Evolutionary conservation across 1,140 invertebrate genomes (phyloP).

Genomic region (Calliphora vicina): DNA sequence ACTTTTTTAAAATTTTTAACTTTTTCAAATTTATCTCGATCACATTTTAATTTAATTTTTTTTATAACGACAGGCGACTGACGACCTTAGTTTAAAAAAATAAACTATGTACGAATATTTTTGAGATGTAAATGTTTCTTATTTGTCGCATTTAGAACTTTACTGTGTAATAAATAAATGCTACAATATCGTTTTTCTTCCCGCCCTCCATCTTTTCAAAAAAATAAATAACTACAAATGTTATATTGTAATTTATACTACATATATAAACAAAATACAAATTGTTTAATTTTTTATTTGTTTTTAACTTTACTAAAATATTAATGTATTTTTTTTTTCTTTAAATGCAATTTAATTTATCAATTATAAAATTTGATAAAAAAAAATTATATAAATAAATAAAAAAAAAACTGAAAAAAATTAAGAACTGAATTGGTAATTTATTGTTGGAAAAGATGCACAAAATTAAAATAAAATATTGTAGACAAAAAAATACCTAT

Average conservation of each 20-base stretch:
- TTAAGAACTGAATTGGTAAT: background rate
- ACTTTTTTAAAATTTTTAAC: background rate
- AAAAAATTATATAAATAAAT: background rate
- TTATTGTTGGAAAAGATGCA: too few species aligned
- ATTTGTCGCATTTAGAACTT: background rate
- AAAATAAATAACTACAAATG: background rate
- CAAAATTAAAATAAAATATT: too few species aligned
- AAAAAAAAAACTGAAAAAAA: background rate
- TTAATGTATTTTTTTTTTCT: background rate
- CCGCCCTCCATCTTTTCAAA: background rate
- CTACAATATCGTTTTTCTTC: background rate
- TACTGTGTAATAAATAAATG: background rate
- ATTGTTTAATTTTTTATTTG: background rate
- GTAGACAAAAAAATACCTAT: too few species aligned
- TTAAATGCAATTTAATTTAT: conserved; percentile 1
- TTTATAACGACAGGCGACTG: too few species aligned
- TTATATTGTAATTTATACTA: conserved; percentile 15
- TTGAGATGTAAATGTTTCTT: background rate
- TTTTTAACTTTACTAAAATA: background rate
- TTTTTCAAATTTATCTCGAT: too few species aligned
- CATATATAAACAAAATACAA: background rate
- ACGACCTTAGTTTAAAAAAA: background rate
- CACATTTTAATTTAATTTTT: too few species aligned
- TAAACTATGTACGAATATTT: background rate
- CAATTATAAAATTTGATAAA: background rate